Conservation (phyloP, 2,113 vertebrate genomes). For the Epinephelus fuscoguttatus region DNA sequence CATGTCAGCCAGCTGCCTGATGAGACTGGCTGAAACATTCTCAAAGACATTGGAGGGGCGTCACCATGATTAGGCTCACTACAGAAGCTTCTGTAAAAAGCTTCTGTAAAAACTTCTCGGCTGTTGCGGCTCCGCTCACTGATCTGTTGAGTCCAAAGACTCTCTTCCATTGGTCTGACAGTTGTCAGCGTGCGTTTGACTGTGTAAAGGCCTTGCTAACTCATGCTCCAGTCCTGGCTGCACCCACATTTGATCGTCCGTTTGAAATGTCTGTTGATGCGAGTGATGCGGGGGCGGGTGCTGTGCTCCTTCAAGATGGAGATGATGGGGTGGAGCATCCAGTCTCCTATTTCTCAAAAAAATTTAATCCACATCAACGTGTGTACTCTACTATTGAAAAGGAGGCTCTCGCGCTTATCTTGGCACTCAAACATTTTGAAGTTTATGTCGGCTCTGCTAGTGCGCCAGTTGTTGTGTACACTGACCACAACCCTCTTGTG, state of each 20-base stretch:
- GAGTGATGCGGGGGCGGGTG: no score
- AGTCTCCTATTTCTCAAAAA: background rate
- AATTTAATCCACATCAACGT: background rate
- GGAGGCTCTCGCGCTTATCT: background rate
- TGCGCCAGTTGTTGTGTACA: no score
- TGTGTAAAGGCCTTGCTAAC: background rate
- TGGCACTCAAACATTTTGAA: background rate
- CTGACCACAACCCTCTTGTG: no score
- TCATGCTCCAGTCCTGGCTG: background rate
- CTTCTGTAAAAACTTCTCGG: no score
- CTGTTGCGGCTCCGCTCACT: no score
- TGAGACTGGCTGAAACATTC: no score
- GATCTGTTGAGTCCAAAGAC: background rate
- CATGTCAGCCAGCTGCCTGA: no score
- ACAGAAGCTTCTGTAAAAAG: background rate
- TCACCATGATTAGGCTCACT: background rate
- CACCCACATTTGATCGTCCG: background rate
- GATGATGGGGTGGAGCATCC: background rate
- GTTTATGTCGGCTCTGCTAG: background rate
- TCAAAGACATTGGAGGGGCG: no score
- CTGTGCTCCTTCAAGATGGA: no score
- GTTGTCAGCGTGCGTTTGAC: background rate
- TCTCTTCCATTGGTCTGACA: background rate
- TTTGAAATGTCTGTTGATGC: background rate
- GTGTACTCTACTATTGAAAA: background rate